These are phyloP conservation scores for Platanista minor DNA, from an alignment of 2,113 vertebrate species.

Conservation along the genomic window DNA sequence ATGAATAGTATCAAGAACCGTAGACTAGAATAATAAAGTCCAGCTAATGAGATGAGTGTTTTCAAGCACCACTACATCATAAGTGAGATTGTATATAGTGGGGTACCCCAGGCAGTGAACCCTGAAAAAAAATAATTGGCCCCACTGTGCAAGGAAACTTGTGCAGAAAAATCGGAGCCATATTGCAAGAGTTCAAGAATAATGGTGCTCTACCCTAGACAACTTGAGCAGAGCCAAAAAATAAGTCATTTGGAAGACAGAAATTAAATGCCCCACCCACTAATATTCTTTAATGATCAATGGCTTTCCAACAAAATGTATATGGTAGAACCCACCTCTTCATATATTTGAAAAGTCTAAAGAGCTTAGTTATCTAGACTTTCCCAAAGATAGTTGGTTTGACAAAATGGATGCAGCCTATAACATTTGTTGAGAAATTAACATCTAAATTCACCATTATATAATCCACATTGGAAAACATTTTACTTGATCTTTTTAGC, in stretches of 20 bases:
- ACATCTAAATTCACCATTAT: conserved; percentile 12
- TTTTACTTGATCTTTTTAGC: conserved; percentile 32
- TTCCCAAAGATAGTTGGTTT: neutral
- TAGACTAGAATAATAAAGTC: conserved; percentile 46
- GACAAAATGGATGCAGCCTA: neutral
- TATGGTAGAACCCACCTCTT: neutral
- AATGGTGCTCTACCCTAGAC: neutral
- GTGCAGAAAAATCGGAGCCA: neutral
- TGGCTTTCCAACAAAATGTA: neutral
- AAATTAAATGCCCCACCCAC: conserved; percentile 10
- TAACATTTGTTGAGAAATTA: conserved; percentile 48
- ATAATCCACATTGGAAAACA: conserved; percentile 11
- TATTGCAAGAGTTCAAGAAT: neutral
- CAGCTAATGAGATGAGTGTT: conserved; percentile 31
- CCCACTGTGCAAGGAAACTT: neutral
- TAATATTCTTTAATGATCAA: neutral
- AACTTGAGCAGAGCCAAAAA: neutral
- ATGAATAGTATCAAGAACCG: conserved; percentile 50
- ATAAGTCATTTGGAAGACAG: neutral
- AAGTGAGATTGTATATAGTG: conserved; percentile 16
- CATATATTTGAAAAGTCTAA: neutral
- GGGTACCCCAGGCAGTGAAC: neutral
- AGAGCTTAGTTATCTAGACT: neutral
- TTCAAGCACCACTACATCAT: conserved; percentile 55
- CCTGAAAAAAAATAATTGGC: neutral